Base-by-base conservation (phyloP, 2,113 vertebrate species). In the Gasterosteus aculeatus region DNA sequence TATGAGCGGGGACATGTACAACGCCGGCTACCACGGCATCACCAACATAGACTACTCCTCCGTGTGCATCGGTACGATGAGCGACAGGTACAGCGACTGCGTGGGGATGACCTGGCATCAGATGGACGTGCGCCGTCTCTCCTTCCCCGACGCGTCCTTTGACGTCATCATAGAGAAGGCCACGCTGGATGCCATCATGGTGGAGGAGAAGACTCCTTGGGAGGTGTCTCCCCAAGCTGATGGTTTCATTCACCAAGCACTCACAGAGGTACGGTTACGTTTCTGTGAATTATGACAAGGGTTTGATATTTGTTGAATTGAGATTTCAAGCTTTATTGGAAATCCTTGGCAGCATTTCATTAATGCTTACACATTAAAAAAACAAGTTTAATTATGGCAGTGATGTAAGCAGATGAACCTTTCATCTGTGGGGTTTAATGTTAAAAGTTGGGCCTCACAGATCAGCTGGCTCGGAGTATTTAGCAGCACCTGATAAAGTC, bases 41-140 rank as follows among this genome's bases (percentile, higher is more conserved):
- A 95, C 95, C 86, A 98, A 95, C 83, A 94, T 98, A 42, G 97
- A 99, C 89, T 98, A 97, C 92, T 98, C 97, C 0, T 88, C 94
- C 0, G 94, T 96, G 51, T 98, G 97, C 88, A 95, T 99, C 78
- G 81, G 87, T 1, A 87, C 92, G 75, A 97, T 98, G 97, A 88
- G 83, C 0, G 70, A 85, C 81, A 94, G 94, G 68, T 90, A 96
- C n/a, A 81, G 89, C 54, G 39, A 51, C 56, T 93, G 94, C 59
- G 86, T 90, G 0, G 82, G 76, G 19, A 95, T 99, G 93, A 93
- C 87, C 83, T 98, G 96, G 96, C 93, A 93, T 7, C 92, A 96
- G 77, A 99, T 98, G 97, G 97, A 97, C 14, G 81, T 94, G 3
- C 94, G 94, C 0, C 82, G 91, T 33, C 94, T 98, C 74, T 35